A percentile compares a stretch with the other conserved stretches of the same genome.
These are phyloP conservation scores for Ganaspis brasiliensis DNA, from an alignment of 2,888 invertebrate genomes.

Conservation along the genomic window DNA sequence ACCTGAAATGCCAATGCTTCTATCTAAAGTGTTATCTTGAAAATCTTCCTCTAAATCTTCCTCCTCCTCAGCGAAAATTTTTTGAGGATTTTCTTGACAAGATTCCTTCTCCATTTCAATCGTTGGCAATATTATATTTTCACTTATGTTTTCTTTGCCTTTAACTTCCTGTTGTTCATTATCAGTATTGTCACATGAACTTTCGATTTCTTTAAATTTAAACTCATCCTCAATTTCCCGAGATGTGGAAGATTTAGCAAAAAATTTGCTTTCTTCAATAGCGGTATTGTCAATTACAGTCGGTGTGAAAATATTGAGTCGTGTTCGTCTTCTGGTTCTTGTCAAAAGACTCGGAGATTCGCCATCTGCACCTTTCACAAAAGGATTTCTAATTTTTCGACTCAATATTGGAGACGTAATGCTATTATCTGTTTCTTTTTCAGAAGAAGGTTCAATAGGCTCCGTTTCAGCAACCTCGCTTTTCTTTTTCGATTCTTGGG, in stretches of 20 bases:
- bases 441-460: conserved; percentile 40
- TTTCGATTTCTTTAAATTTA: conserved; percentile 1
- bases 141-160: conserved; percentile 56
- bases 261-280: conserved; percentile 73
- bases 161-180: conserved; percentile 50
- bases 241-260: conserved; percentile 55
- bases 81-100: not conserved
- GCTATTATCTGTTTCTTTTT: conserved; percentile 24
- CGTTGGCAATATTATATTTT: conserved; percentile 44
- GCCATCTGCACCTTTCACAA: conserved; percentile 63
- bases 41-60: conserved; percentile 3
- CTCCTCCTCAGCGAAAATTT: not conserved
- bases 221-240: conserved; percentile 31
- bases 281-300: conserved; percentile 73
- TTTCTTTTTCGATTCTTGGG: conserved; percentile 48
- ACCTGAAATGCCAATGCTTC: conserved; percentile 45
- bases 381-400: conserved; percentile 62
- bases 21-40: not conserved
- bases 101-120: conserved; percentile 34
- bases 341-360: conserved; percentile 73
- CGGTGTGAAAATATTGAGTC: conserved; percentile 66
- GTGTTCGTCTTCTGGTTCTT: conserved; percentile 66
- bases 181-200: conserved; percentile 47
- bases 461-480: conserved; percentile 38
- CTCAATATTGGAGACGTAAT: conserved; percentile 56